These are phyloP conservation scores for Hetaerina titia DNA, from an alignment of 2,888 invertebrate species.

Conservation along the genomic window DNA sequence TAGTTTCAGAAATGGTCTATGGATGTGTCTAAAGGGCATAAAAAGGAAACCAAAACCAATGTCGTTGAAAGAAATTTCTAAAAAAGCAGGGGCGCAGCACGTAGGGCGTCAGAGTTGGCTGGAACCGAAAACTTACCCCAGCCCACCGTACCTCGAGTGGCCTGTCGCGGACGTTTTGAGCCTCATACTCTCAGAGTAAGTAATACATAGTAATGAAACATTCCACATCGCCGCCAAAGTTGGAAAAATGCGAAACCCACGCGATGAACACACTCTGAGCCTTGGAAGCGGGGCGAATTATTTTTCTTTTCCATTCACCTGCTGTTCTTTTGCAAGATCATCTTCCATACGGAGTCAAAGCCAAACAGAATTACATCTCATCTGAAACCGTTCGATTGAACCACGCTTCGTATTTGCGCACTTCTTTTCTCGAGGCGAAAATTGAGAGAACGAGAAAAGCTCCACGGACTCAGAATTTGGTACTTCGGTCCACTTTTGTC, in stretches of 20 bases:
- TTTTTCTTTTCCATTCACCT: background rate
- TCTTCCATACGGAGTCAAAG: background rate
- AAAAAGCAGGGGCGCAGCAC: background rate
- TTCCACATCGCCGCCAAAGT: conserved; percentile 8
- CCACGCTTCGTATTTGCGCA: background rate
- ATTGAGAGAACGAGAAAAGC: background rate
- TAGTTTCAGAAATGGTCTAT: background rate
- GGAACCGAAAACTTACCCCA: background rate
- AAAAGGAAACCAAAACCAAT: background rate
- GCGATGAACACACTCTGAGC: background rate
- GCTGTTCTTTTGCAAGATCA: background rate
- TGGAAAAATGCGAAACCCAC: background rate
- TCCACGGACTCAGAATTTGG: background rate
- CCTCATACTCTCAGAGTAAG: conserved; percentile 3
- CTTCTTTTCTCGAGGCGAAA: background rate
- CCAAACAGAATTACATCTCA: background rate
- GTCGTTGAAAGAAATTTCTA: background rate
- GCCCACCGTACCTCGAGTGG: background rate
- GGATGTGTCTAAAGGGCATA: background rate
- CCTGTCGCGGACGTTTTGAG: background rate
- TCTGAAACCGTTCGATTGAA: background rate
- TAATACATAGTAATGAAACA: background rate
- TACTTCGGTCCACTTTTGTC: background rate
- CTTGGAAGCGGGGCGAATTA: background rate
- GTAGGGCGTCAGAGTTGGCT: background rate